These are phyloP conservation scores for Scolopax bukidnonensis DNA, from an alignment of 2,797 vertebrate species.

Conservation along the genomic window DNA sequence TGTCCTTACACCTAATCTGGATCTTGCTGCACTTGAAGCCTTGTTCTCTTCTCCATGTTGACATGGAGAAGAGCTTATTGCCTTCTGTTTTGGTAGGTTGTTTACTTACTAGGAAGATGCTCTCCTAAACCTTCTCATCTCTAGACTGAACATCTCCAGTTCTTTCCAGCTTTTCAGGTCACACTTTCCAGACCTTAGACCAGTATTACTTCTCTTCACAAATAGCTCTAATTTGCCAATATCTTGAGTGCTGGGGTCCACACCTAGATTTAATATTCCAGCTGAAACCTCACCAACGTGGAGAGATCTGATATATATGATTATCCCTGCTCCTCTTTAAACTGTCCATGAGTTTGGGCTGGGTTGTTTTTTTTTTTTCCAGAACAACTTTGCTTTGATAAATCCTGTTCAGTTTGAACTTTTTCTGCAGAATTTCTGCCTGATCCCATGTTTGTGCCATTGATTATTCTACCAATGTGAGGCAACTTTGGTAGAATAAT, in stretches of 20 bases:
- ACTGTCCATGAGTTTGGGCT: background rate
- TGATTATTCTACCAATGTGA: background rate
- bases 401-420: background rate
- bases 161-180: background rate
- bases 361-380: background rate
- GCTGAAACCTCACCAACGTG: background rate
- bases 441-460: background rate
- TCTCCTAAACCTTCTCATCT: background rate
- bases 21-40: background rate
- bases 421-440: conserved; percentile 6
- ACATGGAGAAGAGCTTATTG: background rate
- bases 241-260: background rate
- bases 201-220: background rate
- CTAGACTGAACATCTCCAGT: background rate
- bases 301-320: background rate
- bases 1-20: background rate
- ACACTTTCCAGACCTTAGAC: background rate
- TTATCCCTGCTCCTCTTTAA: background rate
- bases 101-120: background rate
- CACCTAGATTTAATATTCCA: background rate
- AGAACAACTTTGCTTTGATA: background rate
- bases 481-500: background rate
- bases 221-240: background rate
- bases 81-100: background rate
- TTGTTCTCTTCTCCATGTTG: background rate